phyloP scores from a whole-genome alignment of 2,888 invertebrate genomes.

The Pterobdella sp. region DNA sequence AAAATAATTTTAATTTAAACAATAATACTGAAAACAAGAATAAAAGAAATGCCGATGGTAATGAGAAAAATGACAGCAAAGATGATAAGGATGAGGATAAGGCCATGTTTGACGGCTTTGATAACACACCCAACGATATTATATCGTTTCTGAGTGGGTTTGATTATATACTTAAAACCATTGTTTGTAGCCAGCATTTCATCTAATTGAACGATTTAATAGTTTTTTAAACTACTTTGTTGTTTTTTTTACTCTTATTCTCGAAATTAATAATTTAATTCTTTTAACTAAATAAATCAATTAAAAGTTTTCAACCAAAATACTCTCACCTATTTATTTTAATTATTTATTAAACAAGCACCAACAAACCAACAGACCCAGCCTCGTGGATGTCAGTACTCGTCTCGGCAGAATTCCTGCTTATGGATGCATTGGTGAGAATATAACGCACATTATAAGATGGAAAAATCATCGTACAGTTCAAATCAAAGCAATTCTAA shows the following conservation, averaged over 20 bases:
- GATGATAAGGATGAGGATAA: not conserved
- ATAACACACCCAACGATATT: no score
- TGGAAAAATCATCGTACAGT: not conserved
- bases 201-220: no score
- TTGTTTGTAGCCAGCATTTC: no score
- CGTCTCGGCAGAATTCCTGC: slow-evolving; percentile 83
- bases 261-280: not conserved
- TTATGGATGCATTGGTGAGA: slow-evolving; percentile 76
- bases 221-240: no score
- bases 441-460: not conserved
- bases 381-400: slow-evolving; percentile 82
- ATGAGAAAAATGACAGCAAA: not conserved
- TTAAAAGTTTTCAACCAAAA: not conserved
- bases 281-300: not conserved
- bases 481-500: not conserved
- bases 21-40: no score
- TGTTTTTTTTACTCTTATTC: no score
- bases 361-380: slow-evolving; percentile 65
- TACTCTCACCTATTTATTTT: not conserved
- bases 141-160: no score
- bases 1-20: no score
- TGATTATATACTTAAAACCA: no score
- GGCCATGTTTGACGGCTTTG: no score
- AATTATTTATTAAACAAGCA: no score
- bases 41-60: no score